Evolutionary conservation across 2,888 invertebrate species (phyloP).

Genomic region (Cyclophora punctaria): DNA sequence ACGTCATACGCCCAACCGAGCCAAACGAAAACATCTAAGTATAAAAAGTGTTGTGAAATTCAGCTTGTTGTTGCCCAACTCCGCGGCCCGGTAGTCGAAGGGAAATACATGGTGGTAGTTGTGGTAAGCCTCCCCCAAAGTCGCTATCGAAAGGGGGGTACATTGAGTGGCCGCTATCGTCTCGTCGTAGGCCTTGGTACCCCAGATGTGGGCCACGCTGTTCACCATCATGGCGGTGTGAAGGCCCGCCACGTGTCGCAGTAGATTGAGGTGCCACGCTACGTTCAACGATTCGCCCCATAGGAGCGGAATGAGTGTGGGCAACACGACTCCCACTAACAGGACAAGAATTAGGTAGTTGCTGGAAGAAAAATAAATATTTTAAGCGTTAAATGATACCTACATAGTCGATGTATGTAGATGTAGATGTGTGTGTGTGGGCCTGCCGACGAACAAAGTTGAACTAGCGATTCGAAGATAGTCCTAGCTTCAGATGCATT

Average conservation of each 20-base stretch:
- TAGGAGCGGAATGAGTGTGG: constrained; percentile 7
- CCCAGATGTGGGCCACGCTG: constrained; percentile 75
- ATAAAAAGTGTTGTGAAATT: constrained; percentile 21
- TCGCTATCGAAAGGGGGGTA: constrained; percentile 11
- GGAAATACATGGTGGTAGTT: constrained; percentile 45
- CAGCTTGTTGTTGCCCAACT: constrained; percentile 25
- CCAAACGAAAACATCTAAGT: constrained; percentile 14
- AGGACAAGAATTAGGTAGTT: too few species aligned
- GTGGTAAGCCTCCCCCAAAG: constrained; percentile 38
- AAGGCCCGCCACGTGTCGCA: constrained; percentile 1
- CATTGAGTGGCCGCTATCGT: constrained; percentile 27
- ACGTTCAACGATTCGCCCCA: constrained; percentile 8
- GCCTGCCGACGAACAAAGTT: too few species aligned
- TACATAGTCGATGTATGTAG: too few species aligned
- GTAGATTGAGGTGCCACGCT: constrained; percentile 12
- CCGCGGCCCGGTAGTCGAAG: constrained; percentile 34
- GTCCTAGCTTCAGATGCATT: too few species aligned
- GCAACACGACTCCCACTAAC: constrained; percentile 3
- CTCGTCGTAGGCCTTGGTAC: constrained; percentile 57
- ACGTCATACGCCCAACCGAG: constrained; percentile 24
- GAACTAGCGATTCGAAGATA: too few species aligned
- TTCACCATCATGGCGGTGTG: constrained; percentile 71
- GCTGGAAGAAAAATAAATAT: too few species aligned
- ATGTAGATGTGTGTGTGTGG: too few species aligned
- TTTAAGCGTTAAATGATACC: too few species aligned